A percentile compares a stretch with the other conserved stretches of the same genome.
phyloP scores from a whole-genome alignment of 2,797 vertebrate species.

The Hephaestus fuliginosus region DNA sequence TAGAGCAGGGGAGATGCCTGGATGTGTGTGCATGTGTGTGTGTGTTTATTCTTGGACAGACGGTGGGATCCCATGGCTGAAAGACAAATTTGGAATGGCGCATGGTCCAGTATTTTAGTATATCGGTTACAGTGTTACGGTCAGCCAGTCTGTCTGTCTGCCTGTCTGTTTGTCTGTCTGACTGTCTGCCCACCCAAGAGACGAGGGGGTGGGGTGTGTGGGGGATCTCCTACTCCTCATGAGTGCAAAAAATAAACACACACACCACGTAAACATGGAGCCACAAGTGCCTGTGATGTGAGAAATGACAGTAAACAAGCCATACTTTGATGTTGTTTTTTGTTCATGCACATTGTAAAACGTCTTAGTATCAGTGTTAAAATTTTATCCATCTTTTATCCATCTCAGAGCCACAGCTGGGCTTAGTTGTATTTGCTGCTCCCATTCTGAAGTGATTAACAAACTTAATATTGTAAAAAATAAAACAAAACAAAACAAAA shows the following conservation, averaged over 20 bases:
- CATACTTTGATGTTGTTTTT: not conserved
- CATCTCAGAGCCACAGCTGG: not conserved
- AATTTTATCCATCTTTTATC: not conserved
- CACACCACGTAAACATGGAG: conserved; percentile 17
- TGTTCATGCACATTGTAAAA: not conserved
- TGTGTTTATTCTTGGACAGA: conserved; percentile 81
- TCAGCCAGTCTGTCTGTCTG: conserved; percentile 73
- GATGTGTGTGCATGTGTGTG: conserved; percentile 43
- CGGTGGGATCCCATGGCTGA: conserved; percentile 76
- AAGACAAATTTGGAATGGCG: conserved; percentile 79
- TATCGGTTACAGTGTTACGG: conserved; percentile 77
- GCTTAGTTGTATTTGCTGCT: not conserved
- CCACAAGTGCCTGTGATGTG: conserved; percentile 11
- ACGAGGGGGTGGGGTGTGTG: not conserved
- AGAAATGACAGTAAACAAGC: not conserved
- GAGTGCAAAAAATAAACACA: conserved; percentile 50
- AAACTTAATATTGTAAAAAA: not conserved
- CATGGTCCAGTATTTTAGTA: conserved; percentile 75
- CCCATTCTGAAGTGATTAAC: not conserved
- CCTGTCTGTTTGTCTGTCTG: conserved; percentile 39
- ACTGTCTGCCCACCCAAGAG: conserved; percentile 42
- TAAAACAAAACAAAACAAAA: not conserved
- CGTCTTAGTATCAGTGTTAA: not conserved
- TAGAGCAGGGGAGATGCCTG: conserved; percentile 54
- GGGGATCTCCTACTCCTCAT: conserved; percentile 25